A percentile compares a stretch with the other conserved stretches of the same genome.
These are phyloP conservation scores for Micrasema longulum DNA, from an alignment of 1,140 invertebrate genomes.

Conservation along the genomic window DNA sequence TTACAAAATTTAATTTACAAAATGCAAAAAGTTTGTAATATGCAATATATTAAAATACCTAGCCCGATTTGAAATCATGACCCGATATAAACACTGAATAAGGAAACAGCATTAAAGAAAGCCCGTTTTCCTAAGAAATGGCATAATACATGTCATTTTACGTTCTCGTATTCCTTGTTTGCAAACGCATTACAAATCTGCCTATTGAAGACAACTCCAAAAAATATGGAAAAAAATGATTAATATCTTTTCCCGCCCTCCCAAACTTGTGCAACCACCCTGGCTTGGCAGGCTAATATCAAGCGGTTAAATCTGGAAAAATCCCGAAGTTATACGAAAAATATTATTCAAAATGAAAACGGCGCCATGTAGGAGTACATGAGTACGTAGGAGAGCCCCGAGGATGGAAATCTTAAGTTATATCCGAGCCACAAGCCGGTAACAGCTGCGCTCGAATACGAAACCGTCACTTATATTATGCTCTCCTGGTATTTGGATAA, in stretches of 20 bases:
- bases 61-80: background rate
- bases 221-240: conserved; percentile 35
- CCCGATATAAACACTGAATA: too few species aligned
- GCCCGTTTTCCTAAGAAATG: conserved; percentile 9
- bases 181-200: conserved; percentile 34
- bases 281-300: conserved; percentile 41
- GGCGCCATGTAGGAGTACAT: conserved; percentile 51
- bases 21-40: too few species aligned
- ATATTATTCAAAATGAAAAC: conserved; percentile 54
- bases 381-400: conserved; percentile 10
- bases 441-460: conserved; percentile 44
- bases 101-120: too few species aligned
- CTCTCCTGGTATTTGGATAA: conserved; percentile 44
- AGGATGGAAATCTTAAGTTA: conserved; percentile 45
- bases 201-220: conserved; percentile 34
- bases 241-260: conserved; percentile 32
- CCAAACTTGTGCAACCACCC: conserved; percentile 34
- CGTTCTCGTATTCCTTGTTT: conserved; percentile 20
- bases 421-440: conserved; percentile 39
- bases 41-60: too few species aligned
- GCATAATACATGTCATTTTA: conserved; percentile 30
- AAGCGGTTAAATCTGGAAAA: conserved; percentile 52
- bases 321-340: conserved; percentile 54
- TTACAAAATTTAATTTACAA: too few species aligned
- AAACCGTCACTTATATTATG: conserved; percentile 42